Evolutionary conservation across 2,113 vertebrate genomes (phyloP), one percentile per base, ranked within the genome.

Genomic region (Trogon surrucura): DNA sequence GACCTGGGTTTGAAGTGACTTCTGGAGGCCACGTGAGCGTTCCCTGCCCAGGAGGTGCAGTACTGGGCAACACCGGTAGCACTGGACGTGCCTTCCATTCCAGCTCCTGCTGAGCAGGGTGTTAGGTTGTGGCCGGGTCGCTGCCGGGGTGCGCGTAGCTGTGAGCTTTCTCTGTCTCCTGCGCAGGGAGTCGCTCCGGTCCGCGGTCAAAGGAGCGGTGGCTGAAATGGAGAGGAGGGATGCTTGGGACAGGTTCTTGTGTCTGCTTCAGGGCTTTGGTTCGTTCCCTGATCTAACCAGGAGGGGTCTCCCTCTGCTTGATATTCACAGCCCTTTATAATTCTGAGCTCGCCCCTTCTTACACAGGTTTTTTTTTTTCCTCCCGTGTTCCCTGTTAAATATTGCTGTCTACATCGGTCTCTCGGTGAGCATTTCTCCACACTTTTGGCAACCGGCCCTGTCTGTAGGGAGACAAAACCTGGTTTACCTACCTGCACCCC

Each of bases 111-210:
- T 41, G 30, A 1, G 16, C 13, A 0, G 3, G 9, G 23, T 10
- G 7, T 26, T 9, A 5, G 73, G 17, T 6, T 2, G 11, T 32
- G 80, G 6, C 21, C 12, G 3, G 2, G 4, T 32, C 48, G 7
- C 5, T 30, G 58, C 5, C 0, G 0, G 2, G 51, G 38, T 15
- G 32, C 16, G 29, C 7, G 25, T 2, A 10, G 34, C 20, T n/a
- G n/a, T n/a, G n/a, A n/a, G n/a, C n/a, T n/a, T n/a, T n/a, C n/a
- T n/a, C n/a, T n/a, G n/a, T n/a, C n/a, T n/a, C n/a, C n/a, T n/a
- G n/a, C n/a, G n/a, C n/a, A n/a, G n/a, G n/a, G n/a, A n/a, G n/a
- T n/a, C n/a, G n/a, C n/a, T n/a, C n/a, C n/a, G n/a, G n/a, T n/a
- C n/a, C n/a, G n/a, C n/a, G n/a, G n/a, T n/a, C n/a, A n/a, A n/a